Evolutionary conservation across 2,797 vertebrate species (phyloP), one percentile per base, ranked within the genome.

Genomic region (Todus mexicanus): DNA sequence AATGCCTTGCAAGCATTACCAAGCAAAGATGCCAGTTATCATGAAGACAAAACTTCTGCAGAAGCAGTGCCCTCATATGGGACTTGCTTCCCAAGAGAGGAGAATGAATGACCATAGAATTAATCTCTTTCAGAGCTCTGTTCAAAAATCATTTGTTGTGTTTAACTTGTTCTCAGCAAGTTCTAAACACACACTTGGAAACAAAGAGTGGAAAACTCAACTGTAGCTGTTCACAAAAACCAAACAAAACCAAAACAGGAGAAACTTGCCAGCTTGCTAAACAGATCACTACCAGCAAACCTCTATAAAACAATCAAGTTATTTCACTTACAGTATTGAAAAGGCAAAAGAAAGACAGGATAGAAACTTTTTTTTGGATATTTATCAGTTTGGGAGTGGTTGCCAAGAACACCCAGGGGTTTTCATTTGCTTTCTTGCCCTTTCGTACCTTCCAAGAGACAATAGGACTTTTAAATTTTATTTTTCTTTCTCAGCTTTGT

Each of bases 91-190:
- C 76, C 6, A 1, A 89, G 63, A 85, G 54, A 96, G 59, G 12
- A 54, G 76, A 80, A 78, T 66, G 53, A 91, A 85, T 78, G 85
- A 66, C 70, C 56, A 68, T 68, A 87, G 73, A 86, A 93, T 89
- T 79, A 93, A 92, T 84, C 33, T 82, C 56, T 82, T 90, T 70
- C 60, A 88, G 88, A 92, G 53, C 51, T 79, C 85, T 80, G 48
- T 79, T 74, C 53, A 93, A 91, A 90, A 61, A 56, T 91, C 64
- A 78, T 93, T 94, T 91, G 60, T 91, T 93, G 87, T 64, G 37
- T 91, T 95, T 87, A 84, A 74, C 56, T 93, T 88, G 6, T 93
- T 92, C 95, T 95, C 91, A 93, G 53, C 74, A 89, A 92, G 64
- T 87, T 59, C 89, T 89, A 85, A 89, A 83, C 47, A 90, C 42